phyloP scores from a whole-genome alignment of 2,113 vertebrate genomes.

The Tauraco erythrolophus region DNA sequence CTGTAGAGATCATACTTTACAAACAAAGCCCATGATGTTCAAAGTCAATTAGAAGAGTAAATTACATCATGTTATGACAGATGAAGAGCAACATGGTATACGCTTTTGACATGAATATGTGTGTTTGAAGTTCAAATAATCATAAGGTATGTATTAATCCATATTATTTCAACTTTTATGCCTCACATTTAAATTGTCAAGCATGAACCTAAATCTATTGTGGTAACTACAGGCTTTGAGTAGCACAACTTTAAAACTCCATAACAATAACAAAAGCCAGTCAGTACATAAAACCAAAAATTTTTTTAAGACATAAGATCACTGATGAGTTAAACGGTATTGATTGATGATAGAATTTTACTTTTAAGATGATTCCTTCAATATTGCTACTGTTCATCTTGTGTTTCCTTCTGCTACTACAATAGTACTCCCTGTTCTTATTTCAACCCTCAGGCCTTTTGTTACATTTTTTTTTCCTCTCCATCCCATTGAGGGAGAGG shows the following conservation, averaged over 20 bases:
- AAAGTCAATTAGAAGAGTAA: neutral
- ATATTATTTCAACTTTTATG: neutral
- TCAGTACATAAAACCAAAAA: neutral
- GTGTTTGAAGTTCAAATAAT: neutral
- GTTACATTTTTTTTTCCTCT: too few species aligned
- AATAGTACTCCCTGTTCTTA: too few species aligned
- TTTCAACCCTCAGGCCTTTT: too few species aligned
- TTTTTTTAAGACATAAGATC: neutral
- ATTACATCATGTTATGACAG: neutral
- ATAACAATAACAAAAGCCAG: neutral
- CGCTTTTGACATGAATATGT: neutral
- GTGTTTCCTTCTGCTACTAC: neutral
- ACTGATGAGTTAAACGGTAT: neutral
- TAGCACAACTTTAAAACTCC: neutral
- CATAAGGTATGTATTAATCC: neutral
- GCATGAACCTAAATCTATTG: neutral
- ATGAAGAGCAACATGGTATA: neutral
- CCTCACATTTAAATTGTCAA: conserved; percentile 26
- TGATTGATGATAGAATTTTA: neutral
- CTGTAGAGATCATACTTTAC: neutral
- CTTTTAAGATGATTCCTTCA: neutral
- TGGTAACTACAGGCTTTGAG: neutral
- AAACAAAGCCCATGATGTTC: neutral
- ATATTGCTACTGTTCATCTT: neutral
- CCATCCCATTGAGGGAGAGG: too few species aligned